Evolutionary conservation across 2,888 invertebrate genomes (phyloP), one percentile per base, ranked within the genome.

Genomic region (Plutella xylostella): DNA sequence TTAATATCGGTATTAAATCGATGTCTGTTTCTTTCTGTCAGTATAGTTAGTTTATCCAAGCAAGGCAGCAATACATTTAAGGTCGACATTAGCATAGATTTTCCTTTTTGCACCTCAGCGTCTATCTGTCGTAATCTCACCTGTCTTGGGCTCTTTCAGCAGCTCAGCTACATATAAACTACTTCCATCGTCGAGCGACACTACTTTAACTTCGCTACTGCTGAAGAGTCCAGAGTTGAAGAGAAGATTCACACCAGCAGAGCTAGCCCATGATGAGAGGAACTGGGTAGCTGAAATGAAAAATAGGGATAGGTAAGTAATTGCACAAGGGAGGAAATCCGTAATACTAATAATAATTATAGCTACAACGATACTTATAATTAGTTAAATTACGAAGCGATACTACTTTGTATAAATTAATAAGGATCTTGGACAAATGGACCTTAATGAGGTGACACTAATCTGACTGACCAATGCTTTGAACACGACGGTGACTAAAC

Each of bases 241-340:
- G 2, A 79, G 45, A 25, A 82, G 40, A 50, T 75, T 78, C 0
- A 54, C 63, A 1, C 65, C 57, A 15, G 57, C 61, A 1, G 54
- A 51, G 42, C 58, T 72, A 0, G 74, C 59, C 76, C 76, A 79
- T 2, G 69, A 55, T n/a, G 65, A 43, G 0, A 63, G 52, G 46
- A 77, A 69, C 12, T 69, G 61, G 9, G 56, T 45, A 4, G 55
- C 80, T 79, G 64, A 1, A 65, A 61, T 9, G 17, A 45, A 33
- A 28, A 40, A 42, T 9, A 7, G 14, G n/a, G 2, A 12, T n/a
- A 7, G n/a, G 3, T 33, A 15, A 14, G 7, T 4, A 11, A 6
- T 35, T 9, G 4, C 20, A 12, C 1, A 11, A 37, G 12, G 11
- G 3, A 12, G 5, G 1, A 12, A 3, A 37, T 5, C 18, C 3